Evolutionary conservation across 2,113 vertebrate genomes (phyloP), one percentile per base, ranked within the genome.

Genomic region (Petrocephalus microphthalmus): DNA sequence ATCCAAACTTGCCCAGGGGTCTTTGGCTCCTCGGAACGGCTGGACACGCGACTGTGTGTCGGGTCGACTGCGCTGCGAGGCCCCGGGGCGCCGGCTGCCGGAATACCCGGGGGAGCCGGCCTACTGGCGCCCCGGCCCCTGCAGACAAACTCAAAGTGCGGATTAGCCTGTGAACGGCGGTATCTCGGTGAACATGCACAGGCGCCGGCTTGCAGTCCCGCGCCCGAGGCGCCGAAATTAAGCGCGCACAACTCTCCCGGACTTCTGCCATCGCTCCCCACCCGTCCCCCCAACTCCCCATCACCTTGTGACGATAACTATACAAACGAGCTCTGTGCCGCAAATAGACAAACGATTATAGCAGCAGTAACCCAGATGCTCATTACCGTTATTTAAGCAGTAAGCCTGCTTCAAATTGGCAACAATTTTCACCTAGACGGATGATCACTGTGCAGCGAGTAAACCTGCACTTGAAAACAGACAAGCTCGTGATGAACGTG

Each of bases 81-180:
- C 92, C 94, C 90, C 90, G 90, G 92, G 94, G 93, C 92, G 91
- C 92, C 90, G 89, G 89, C 91, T 91, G 89, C 87, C 89, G 91
- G 90, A 89, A 87, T 90, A 92, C 93, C 94, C 88, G 29, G 52
- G 91, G 91, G 87, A 86, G 60, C 83, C 42, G 37, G 87, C 78
- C 60, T 83, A 82, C 78, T 82, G 45, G 22, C 25, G 78, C 90
- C 8, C 52, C 87, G 87, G 53, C 51, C 90, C 89, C 90, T 71
- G 54, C 51, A 89, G 87, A 86, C 84, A 87, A 84, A 29, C 92
- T 91, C 92, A 88, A 88, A 90, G 86, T 91, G 89, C 91, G 93
- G 94, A 95, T 94, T 94, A 95, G 91, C 91, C 91, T 90, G 91
- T 89, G 90, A 90, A 87, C 90, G 90, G 92, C 93, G 93, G 93